Base-by-base conservation (phyloP, 2,888 invertebrate genomes). In the Sarcophaga variegata region DNA sequence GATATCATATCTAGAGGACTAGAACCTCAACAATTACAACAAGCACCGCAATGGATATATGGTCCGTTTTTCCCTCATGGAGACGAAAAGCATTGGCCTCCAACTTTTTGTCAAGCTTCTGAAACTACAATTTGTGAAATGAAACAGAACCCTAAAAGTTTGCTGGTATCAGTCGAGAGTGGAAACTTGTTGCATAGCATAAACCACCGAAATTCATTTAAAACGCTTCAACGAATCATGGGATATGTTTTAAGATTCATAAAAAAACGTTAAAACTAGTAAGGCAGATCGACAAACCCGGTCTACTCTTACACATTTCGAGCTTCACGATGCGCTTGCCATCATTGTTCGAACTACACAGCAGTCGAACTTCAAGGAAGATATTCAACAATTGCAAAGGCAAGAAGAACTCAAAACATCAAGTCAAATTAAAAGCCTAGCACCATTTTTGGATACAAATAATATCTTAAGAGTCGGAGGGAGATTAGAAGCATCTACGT, bases 51-150 rank as follows among this genome's bases (percentile, higher is more conserved):
- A 17, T 62, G 22, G 22, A 20, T 62, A 11, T 62, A 20, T 11
- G 62, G n/a, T n/a, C n/a, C 62, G n/a, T 62, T 62, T 20, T 62
- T 62, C n/a, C 62, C 22, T 62, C 62, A 62, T 62, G 62, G 62
- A 62, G 6, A 22, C 22, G 62, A 20, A 22, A 62, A 62, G 4
- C 62, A 62, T 62, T 62, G 22, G 54, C 54, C 54, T 14, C 17
- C 54, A 54, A 17, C 54, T 14, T 17, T 54, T 54, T 54, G 54
- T 54, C 20, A 20, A 20, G 20, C 20, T 20, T 20, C 20, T 20
- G 54, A 54, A 0, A 17, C 54, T 17, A 54, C 1, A 14, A 17
- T 54, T 54, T 12, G 12, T 17, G 54, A 54, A 54, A 54, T 37
- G 17, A 69, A 64, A 14, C 64, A 64, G 4, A 22, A 27, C 22